phyloP scores from a whole-genome alignment of 1,140 invertebrate species.

The Copidosoma floridanum region DNA sequence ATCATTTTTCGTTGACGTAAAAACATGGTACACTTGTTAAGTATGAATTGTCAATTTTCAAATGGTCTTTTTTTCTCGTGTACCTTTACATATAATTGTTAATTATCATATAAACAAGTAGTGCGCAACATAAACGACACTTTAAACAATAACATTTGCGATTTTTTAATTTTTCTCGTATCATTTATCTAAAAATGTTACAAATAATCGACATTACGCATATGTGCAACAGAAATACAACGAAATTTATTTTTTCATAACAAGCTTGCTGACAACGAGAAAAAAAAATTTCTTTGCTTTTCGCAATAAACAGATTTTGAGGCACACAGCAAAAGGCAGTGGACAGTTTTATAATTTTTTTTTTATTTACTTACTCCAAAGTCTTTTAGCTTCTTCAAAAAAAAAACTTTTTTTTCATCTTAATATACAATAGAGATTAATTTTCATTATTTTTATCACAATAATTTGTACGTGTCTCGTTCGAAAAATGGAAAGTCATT shows the following conservation, averaged over 20 bases:
- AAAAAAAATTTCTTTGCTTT: slow-evolving; percentile 15
- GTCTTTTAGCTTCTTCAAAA: slow-evolving; percentile 6
- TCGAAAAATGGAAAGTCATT: slow-evolving; percentile 15
- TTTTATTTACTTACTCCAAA: background rate
- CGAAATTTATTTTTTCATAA: slow-evolving; percentile 23
- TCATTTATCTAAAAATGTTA: background rate
- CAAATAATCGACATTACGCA: slow-evolving; percentile 19
- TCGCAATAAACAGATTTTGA: slow-evolving; percentile 28
- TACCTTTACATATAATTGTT: background rate
- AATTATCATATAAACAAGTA: slow-evolving; percentile 12
- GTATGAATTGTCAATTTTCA: too few relatives aligned
- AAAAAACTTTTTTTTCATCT: too few relatives aligned
- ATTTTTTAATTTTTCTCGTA: slow-evolving; percentile 4
- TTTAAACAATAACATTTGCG: too few relatives aligned
- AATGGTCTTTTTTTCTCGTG: too few relatives aligned
- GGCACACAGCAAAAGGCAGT: slow-evolving; percentile 41
- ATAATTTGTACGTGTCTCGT: slow-evolving; percentile 28
- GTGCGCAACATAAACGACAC: background rate
- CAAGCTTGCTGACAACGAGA: slow-evolving; percentile 22
- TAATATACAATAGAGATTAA: slow-evolving; percentile 18
- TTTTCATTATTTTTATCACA: slow-evolving; percentile 31
- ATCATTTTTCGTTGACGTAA: too few relatives aligned
- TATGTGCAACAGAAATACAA: slow-evolving; percentile 23
- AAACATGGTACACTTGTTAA: too few relatives aligned
- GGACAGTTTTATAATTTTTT: slow-evolving; percentile 21